These are phyloP conservation scores for Epizoanthus rinbou DNA, from an alignment of 92 coral and sea anemone species.

Conservation along the genomic window DNA sequence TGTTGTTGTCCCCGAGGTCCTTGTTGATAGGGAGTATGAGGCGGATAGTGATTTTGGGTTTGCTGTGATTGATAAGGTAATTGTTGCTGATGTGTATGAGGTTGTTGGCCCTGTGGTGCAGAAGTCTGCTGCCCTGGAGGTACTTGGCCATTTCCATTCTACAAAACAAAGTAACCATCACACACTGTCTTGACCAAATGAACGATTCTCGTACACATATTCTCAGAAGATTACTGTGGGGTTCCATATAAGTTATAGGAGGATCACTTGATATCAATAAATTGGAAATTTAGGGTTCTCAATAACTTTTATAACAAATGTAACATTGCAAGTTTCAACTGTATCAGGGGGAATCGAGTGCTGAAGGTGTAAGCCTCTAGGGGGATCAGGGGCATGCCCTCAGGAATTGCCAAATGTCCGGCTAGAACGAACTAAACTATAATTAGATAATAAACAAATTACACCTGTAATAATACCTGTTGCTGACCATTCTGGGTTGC, in stretches of 20 bases:
- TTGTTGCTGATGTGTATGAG: conserved; percentile 36
- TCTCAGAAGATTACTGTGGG: too few species aligned
- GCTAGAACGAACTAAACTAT: too few species aligned
- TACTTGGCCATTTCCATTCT: conserved; percentile 25
- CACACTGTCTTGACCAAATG: neutral
- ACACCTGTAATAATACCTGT: conserved; percentile 52
- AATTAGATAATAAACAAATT: neutral
- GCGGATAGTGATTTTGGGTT: conserved; percentile 12
- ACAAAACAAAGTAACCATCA: neutral
- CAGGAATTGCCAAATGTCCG: too few species aligned
- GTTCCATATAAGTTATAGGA: too few species aligned
- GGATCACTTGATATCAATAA: too few species aligned
- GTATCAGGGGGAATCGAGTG: too few species aligned
- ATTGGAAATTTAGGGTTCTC: too few species aligned
- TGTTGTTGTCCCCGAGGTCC: conserved; percentile 31
- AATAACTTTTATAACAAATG: too few species aligned
- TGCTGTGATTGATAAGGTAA: neutral
- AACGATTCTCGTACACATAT: too few species aligned
- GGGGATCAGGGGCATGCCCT: too few species aligned
- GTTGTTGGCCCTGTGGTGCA: conserved; percentile 25
- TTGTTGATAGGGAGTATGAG: conserved; percentile 42
- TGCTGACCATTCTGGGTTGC: conserved; percentile 70
- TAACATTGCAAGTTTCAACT: too few species aligned
- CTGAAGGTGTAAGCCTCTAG: too few species aligned
- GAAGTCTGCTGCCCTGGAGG: conserved; percentile 19